phyloP scores from a whole-genome alignment of 1,140 invertebrate species.

The Drosophila funebris region DNA sequence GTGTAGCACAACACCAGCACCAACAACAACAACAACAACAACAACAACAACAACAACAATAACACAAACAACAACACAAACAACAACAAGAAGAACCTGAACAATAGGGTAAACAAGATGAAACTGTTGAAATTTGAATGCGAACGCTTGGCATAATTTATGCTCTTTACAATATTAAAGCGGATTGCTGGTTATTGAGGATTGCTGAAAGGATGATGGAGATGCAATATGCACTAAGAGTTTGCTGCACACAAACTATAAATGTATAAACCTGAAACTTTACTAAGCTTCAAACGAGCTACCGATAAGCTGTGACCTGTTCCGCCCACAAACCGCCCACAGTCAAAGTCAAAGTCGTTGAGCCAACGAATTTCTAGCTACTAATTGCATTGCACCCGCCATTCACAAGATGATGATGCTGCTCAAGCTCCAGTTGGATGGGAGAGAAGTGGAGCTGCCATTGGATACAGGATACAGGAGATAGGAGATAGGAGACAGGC shows the following conservation, averaged over 20 bases:
- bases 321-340: neutral
- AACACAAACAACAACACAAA: conserved; percentile 12
- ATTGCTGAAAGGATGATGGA: no score
- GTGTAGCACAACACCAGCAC: conserved; percentile 9
- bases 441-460: neutral
- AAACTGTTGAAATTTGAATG: conserved; percentile 38
- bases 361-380: conserved; percentile 7
- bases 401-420: conserved; percentile 14
- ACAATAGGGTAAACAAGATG: conserved; percentile 18
- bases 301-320: conserved; percentile 14
- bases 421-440: conserved; percentile 6
- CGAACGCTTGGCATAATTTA: conserved; percentile 54
- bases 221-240: no score
- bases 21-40: conserved; percentile 16
- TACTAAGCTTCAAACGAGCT: conserved; percentile 1
- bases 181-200: conserved; percentile 14
- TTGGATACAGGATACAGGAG: neutral
- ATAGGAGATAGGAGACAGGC: no score
- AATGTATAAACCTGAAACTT: conserved; percentile 17
- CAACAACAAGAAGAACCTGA: conserved; percentile 17
- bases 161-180: conserved; percentile 47
- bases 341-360: conserved; percentile 11
- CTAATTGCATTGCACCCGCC: conserved; percentile 31
- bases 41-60: conserved; percentile 21
- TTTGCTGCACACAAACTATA: neutral